Conservation (phyloP, 2,888 invertebrate genomes). For the Ptychoptera albimana region DNA sequence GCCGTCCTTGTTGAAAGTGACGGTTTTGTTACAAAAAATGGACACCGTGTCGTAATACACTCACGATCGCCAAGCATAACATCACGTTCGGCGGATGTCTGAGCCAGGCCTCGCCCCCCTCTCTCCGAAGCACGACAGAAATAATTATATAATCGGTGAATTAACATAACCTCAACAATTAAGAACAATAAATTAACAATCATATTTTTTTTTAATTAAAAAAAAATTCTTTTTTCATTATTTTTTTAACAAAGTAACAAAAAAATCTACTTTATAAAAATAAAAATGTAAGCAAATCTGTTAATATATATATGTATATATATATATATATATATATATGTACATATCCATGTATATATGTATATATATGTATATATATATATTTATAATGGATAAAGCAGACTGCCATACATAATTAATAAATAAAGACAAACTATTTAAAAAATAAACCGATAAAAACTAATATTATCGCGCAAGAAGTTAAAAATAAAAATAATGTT, state of each 20-base stretch:
- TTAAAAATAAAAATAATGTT: too few species aligned
- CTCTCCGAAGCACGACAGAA: constrained; percentile 39
- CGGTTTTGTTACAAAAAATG: constrained; percentile 69
- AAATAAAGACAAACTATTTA: constrained; percentile 11
- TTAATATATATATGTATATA: too few species aligned
- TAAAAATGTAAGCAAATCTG: too few species aligned
- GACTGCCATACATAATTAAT: constrained; percentile 18
- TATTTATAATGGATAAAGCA: too few species aligned
- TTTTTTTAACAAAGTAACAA: too few species aligned
- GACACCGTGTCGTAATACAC: constrained; percentile 80
- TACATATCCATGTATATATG: too few species aligned
- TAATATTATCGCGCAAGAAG: constrained; percentile 28
- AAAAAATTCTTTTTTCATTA: background rate
- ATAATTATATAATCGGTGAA: constrained; percentile 13
- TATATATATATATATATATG: too few species aligned
- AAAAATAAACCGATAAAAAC: constrained; percentile 16
- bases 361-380: too few species aligned
- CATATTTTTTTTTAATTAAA: constrained; percentile 4
- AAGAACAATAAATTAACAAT: constrained; percentile 1
- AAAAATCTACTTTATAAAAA: too few species aligned
- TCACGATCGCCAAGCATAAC: constrained; percentile 74
- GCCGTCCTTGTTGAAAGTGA: constrained; percentile 75
- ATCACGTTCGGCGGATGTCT: constrained; percentile 72
- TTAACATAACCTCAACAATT: constrained; percentile 3
- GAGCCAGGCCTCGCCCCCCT: constrained; percentile 62